These are phyloP conservation scores for Bugulina stolonifera DNA, from an alignment of 2,888 invertebrate genomes.

Conservation along the genomic window DNA sequence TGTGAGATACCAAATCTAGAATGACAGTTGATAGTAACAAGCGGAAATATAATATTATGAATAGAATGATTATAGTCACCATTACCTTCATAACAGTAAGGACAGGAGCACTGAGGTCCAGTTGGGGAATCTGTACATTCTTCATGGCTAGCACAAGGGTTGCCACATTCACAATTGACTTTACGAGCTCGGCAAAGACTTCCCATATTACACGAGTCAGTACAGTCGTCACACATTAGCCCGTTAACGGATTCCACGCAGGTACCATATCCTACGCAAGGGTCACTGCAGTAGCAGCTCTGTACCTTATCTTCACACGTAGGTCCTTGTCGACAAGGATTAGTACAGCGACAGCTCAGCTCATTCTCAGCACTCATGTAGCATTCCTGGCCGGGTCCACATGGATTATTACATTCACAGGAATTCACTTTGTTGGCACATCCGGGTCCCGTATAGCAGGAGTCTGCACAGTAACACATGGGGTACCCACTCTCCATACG, in stretches of 20 bases:
- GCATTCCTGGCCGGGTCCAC: conserved; percentile 2
- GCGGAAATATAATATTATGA: no score
- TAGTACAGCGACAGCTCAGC: conserved; percentile 11
- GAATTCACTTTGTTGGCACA: conserved; percentile 2
- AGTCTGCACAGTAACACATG: background rate
- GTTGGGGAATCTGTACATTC: background rate
- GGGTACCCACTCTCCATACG: background rate
- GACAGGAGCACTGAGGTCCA: conserved; percentile 12
- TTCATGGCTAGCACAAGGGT: background rate
- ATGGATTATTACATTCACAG: conserved; percentile 23
- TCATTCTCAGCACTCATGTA: background rate
- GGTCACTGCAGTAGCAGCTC: conserved; percentile 22
- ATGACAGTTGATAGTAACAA: no score
- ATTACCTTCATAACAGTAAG: conserved; percentile 6
- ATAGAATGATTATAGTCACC: background rate
- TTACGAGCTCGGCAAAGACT: background rate
- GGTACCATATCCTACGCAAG: conserved; percentile 17
- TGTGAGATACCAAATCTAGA: no score
- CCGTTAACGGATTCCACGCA: conserved; percentile 5
- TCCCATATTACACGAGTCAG: background rate
- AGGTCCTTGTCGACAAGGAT: background rate
- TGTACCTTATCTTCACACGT: background rate
- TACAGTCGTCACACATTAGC: conserved; percentile 23
- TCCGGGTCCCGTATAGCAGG: background rate
- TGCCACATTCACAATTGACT: conserved; percentile 6